Conservation (phyloP, 2,888 invertebrate genomes). For the Eudemis profundana region DNA sequence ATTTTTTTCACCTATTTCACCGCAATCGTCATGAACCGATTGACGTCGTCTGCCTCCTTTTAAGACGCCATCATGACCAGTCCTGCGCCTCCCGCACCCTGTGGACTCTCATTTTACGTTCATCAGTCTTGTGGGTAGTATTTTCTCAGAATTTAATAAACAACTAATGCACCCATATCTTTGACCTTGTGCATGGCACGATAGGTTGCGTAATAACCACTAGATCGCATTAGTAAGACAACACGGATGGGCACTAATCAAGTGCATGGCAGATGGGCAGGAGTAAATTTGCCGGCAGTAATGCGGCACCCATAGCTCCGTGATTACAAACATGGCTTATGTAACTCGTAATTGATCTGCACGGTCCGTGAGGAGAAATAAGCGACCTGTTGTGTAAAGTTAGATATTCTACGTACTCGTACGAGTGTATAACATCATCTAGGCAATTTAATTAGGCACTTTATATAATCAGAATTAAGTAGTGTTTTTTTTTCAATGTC, state of each 20-base stretch:
- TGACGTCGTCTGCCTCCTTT: too few relatives aligned
- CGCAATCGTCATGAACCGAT: too few relatives aligned
- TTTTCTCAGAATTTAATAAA: too few relatives aligned
- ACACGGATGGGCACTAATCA: constrained; percentile 5
- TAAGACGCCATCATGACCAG: too few relatives aligned
- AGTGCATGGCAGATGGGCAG: constrained; percentile 6
- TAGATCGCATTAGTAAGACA: constrained; percentile 6
- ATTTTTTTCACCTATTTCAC: too few relatives aligned
- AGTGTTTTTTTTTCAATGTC: too few relatives aligned
- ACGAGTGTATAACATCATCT: constrained; percentile 2
- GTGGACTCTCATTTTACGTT: too few relatives aligned
- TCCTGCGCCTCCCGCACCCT: too few relatives aligned
- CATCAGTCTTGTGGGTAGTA: too few relatives aligned
- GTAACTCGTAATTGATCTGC: constrained; percentile 29
- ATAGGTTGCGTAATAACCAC: constrained; percentile 6
- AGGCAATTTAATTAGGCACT: background rate
- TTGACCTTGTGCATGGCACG: background rate
- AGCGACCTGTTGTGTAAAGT: constrained; percentile 2
- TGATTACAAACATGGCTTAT: constrained; percentile 5
- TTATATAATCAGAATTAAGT: too few relatives aligned
- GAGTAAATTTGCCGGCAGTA: constrained; percentile 22
- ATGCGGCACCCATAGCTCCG: constrained; percentile 1
- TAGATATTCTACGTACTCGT: background rate
- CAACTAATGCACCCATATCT: background rate
- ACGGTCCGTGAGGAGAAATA: constrained; percentile 19